Evolutionary conservation across 2,113 vertebrate species (phyloP).

Genomic region (Phylloscopus whistleri): DNA sequence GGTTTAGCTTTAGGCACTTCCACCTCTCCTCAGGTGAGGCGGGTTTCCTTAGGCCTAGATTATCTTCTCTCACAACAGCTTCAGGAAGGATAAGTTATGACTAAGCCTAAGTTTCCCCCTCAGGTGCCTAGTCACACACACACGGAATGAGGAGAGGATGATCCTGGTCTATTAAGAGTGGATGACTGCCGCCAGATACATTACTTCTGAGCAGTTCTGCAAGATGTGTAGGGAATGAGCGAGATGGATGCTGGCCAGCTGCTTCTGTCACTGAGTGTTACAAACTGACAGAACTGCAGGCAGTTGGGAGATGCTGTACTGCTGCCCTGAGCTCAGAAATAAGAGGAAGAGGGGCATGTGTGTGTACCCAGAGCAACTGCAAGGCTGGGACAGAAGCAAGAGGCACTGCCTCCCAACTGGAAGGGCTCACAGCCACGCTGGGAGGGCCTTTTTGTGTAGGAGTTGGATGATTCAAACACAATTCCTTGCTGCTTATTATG

Average conservation of each 20-base stretch:
- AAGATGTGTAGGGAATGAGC: background rate
- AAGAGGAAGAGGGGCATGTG: background rate
- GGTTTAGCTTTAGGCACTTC: background rate
- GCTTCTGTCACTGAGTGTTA: background rate
- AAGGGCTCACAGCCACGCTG: rapidly evolving
- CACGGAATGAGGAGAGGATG: background rate
- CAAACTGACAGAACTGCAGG: background rate
- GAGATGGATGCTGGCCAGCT: constrained; percentile 10
- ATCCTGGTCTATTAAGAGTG: background rate
- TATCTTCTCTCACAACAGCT: background rate
- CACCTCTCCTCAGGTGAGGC: background rate
- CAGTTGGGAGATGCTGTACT: background rate
- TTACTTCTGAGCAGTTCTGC: background rate
- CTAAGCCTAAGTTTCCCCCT: background rate
- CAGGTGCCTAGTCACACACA: background rate
- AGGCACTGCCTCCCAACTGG: background rate
- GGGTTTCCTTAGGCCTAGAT: background rate
- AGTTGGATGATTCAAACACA: background rate
- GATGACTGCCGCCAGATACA: background rate
- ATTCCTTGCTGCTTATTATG: background rate
- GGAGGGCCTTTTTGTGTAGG: background rate
- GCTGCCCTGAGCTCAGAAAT: background rate
- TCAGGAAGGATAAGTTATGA: background rate
- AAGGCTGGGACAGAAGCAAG: background rate
- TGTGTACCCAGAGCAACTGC: background rate